Base-by-base conservation (phyloP, 2,888 invertebrate genomes). In the Stenolophus ochropezus region DNA sequence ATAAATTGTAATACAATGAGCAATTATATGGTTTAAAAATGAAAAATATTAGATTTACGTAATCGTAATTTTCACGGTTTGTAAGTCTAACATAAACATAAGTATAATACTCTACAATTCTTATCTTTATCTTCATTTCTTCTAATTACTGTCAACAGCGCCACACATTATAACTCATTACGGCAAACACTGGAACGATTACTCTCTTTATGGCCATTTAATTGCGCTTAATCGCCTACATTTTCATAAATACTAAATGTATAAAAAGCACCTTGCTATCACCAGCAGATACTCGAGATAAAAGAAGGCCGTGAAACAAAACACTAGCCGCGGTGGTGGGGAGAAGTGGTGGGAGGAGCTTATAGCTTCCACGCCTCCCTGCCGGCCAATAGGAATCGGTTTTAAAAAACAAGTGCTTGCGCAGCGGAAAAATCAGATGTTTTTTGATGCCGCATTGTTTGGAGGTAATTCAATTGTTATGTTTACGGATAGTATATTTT, bases 151-250 rank as follows among this genome's bases (percentile, higher is more conserved):
- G 73, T 73, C 73, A 73, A 73, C 73, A 73, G 47, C 47, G 49
- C 73, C 49, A 73, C 73, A 73, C 73, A 73, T 73, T 73, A 73
- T 73, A 73, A 73, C 73, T 73, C 73, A 73, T 73, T 73, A 73
- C 73, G 6, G 3, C 49, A 73, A n/a, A 21, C 49, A 20, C n/a
- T n/a, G 49, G 49, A 49, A 73, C 73, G 49, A 56, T 58, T 53
- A 76, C 18, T 21, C 53, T 61, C 69, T 78, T 78, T 78, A 78
- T 49, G 14, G 20, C 16, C 27, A 51, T 78, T 78, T 78, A 78
- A 78, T 78, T 65, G 51, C 69, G 4, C 65, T 78, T 78, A 78
- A 78, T 78, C 78, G 78, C 49, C 75, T 11, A 51, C 69, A 69
- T 65, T 69, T 78, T 65, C 69, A 78, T 47, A 47, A 78, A 78